These are phyloP conservation scores for Emydura subglobosa DNA, from an alignment of 2,113 vertebrate species.

Conservation along the genomic window DNA sequence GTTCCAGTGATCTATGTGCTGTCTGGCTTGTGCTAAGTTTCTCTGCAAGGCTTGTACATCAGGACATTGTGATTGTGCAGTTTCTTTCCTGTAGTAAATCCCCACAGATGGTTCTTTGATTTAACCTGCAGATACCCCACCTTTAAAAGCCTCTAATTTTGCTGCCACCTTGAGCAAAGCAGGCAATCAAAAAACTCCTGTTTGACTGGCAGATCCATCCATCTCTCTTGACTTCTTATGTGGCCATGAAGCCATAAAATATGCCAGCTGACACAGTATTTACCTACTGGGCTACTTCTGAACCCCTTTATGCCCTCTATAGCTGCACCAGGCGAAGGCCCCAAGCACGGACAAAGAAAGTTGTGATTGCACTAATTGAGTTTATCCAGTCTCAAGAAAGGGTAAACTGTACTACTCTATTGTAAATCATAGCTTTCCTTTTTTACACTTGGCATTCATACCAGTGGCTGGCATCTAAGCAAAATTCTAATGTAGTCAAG, in stretches of 20 bases:
- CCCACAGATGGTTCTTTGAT: constrained; percentile 1
- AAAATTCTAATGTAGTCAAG: neutral
- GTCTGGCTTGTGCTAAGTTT: constrained; percentile 15
- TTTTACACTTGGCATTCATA: neutral
- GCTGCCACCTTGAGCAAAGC: neutral
- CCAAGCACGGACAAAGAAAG: neutral
- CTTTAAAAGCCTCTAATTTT: neutral
- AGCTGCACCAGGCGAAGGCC: neutral
- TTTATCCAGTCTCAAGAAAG: neutral
- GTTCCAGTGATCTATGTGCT: constrained; percentile 21
- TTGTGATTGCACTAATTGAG: neutral
- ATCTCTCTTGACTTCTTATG: neutral
- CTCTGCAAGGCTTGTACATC: neutral
- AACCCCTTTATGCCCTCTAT: neutral
- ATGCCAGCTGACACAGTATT: neutral
- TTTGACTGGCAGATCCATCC: neutral
- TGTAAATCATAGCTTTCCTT: neutral
- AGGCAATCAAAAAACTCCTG: neutral
- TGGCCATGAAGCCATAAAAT: neutral
- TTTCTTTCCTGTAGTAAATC: constrained; percentile 8
- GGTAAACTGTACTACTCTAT: neutral
- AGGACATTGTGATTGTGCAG: constrained; percentile 1
- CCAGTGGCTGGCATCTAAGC: neutral
- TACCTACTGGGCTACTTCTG: neutral
- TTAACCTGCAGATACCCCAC: neutral